A percentile compares a stretch with the other conserved stretches of the same genome.
These are phyloP conservation scores for Drosophila kanapiae DNA, from an alignment of 1,140 invertebrate species.

Conservation along the genomic window DNA sequence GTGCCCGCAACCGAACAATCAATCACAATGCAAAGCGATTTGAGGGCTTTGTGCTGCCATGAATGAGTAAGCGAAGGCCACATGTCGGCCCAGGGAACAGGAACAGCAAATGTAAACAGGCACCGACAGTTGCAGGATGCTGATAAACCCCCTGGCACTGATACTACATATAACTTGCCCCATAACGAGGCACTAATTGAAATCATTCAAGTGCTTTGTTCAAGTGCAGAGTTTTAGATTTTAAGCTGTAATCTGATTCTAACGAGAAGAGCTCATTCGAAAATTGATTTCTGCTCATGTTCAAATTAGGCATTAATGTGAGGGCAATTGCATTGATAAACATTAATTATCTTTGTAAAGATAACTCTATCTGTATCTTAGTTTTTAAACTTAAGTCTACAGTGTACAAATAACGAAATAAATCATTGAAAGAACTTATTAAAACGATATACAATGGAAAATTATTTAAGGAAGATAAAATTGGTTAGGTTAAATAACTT, in stretches of 20 bases:
- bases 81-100: slow-evolving; percentile 6
- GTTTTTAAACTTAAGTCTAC: no score
- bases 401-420: no score
- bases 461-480: no score
- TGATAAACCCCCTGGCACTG: not conserved
- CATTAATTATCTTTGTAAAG: not conserved
- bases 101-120: not conserved
- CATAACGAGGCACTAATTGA: slow-evolving; percentile 23
- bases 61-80: slow-evolving; percentile 6
- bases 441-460: no score
- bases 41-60: slow-evolving; percentile 17
- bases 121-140: slow-evolving; percentile 3
- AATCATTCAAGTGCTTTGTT: slow-evolving; percentile 24
- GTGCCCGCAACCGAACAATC: slow-evolving; percentile 22
- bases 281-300: not conserved
- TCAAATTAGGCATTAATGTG: not conserved
- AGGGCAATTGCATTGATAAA: not conserved
- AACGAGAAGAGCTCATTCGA: not conserved
- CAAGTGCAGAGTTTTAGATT: slow-evolving; percentile 2
- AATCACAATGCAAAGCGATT: slow-evolving; percentile 35
- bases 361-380: no score
- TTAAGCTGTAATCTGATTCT: not conserved
- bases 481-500: no score
- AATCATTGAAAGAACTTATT: no score
- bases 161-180: not conserved